Conservation (phyloP, 2,113 vertebrate genomes). For the Spea bombifrons region DNA sequence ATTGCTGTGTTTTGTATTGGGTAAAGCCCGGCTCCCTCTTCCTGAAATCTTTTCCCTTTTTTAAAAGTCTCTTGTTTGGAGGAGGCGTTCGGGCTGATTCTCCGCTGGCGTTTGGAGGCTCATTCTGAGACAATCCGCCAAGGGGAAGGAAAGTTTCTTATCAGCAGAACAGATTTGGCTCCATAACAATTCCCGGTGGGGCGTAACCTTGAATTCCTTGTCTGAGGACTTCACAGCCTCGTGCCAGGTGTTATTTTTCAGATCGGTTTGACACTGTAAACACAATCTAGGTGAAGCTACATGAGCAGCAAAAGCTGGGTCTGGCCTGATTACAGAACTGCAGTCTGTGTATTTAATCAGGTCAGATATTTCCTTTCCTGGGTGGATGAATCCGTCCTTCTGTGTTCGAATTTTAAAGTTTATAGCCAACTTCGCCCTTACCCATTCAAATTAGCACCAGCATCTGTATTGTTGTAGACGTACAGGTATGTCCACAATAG, state of each 20-base stretch:
- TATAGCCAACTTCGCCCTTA: no score
- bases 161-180: neutral
- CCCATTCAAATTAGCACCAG: no score
- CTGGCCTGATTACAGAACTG: neutral
- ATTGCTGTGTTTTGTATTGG: no score
- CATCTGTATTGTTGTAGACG: no score
- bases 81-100: no score
- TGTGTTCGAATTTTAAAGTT: no score
- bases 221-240: neutral
- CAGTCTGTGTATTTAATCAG: neutral
- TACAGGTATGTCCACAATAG: no score
- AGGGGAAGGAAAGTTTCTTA: slow-evolving; percentile 23
- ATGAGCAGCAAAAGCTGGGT: neutral
- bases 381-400: no score
- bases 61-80: no score
- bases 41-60: no score
- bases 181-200: slow-evolving; percentile 11
- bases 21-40: no score
- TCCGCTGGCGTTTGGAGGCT: no score
- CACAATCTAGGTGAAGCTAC: neutral
- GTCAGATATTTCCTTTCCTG: neutral
- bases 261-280: neutral
- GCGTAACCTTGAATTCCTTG: slow-evolving; percentile 6
- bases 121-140: neutral
- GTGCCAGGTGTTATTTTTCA: slow-evolving; percentile 1